phyloP scores from a whole-genome alignment of 2,888 invertebrate species.

The Tiphia femorata region DNA sequence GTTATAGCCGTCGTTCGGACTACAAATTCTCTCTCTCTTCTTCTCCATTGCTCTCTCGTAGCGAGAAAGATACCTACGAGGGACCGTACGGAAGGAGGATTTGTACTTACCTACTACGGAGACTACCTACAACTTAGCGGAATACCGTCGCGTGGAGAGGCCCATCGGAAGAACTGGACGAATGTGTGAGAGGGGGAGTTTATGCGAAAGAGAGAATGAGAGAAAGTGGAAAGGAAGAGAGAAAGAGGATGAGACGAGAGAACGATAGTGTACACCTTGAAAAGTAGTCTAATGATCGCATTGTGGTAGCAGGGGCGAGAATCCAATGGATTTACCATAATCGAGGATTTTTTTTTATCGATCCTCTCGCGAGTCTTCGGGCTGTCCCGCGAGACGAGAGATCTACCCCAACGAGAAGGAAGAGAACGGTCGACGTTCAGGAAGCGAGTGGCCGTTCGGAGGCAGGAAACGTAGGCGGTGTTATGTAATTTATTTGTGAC shows the following conservation, averaged over 20 bases:
- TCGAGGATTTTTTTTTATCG: no score
- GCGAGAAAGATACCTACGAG: conserved; percentile 1
- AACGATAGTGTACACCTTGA: conserved; percentile 38
- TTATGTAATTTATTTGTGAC: no score
- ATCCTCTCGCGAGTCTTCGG: neutral
- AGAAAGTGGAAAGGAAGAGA: neutral
- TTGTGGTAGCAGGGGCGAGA: conserved; percentile 41
- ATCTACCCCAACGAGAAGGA: no score
- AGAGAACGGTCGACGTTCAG: no score
- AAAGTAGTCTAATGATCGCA: conserved; percentile 49
- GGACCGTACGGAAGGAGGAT: conserved; percentile 40
- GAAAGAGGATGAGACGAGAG: neutral
- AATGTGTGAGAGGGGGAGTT: conserved; percentile 40
- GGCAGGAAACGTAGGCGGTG: no score
- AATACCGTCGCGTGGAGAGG: conserved; percentile 44
- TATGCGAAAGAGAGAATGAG: neutral
- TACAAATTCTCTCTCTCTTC: conserved; percentile 54
- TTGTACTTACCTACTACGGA: conserved; percentile 49
- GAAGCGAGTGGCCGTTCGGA: no score
- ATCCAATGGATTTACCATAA: no score
- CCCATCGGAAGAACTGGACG: conserved; percentile 43
- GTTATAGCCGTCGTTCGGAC: conserved; percentile 46
- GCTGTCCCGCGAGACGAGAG: no score
- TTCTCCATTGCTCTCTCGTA: neutral
- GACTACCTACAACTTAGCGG: conserved; percentile 43